These are phyloP conservation scores for Thereva unica DNA, from an alignment of 2,888 invertebrate species.

Conservation along the genomic window DNA sequence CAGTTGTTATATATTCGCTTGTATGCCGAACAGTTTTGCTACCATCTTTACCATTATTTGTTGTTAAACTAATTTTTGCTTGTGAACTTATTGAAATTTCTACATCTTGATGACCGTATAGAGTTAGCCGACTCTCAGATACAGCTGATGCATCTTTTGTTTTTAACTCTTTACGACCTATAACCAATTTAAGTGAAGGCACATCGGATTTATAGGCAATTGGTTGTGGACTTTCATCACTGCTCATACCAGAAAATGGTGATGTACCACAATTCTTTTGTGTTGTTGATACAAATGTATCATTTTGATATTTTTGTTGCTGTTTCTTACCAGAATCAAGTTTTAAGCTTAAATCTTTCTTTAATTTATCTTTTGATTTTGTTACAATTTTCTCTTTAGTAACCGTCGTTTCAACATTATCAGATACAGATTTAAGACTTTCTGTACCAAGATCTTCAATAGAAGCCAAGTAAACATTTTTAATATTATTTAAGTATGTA, in stretches of 20 bases:
- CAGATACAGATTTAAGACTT: slow-evolving; percentile 33
- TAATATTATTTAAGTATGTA: slow-evolving; percentile 12
- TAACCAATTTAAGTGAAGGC: slow-evolving; percentile 59
- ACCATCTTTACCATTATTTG: slow-evolving; percentile 43
- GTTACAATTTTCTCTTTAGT: background rate
- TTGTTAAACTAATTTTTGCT: slow-evolving; percentile 61
- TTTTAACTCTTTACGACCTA: slow-evolving; percentile 61
- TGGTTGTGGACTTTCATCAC: slow-evolving; percentile 36
- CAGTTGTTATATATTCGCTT: slow-evolving; percentile 41
- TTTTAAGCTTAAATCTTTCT: slow-evolving; percentile 40
- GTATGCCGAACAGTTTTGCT: slow-evolving; percentile 36
- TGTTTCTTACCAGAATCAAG: slow-evolving; percentile 14
- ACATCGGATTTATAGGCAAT: slow-evolving; percentile 26
- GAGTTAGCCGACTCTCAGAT: slow-evolving; percentile 61
- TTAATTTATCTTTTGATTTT: slow-evolving; percentile 12
- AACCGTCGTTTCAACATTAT: background rate
- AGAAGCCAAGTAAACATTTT: slow-evolving; percentile 38
- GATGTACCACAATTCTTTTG: slow-evolving; percentile 41
- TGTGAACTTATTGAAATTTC: slow-evolving; percentile 63
- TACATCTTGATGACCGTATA: slow-evolving; percentile 61
- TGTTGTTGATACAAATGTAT: slow-evolving; percentile 27
- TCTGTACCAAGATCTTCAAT: slow-evolving; percentile 44
- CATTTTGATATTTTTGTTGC: background rate
- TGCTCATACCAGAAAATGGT: slow-evolving; percentile 38
- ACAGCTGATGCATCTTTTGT: slow-evolving; percentile 61